Conservation (phyloP, 2,888 invertebrate genomes). For the Pyrochroa serraticornis region DNA sequence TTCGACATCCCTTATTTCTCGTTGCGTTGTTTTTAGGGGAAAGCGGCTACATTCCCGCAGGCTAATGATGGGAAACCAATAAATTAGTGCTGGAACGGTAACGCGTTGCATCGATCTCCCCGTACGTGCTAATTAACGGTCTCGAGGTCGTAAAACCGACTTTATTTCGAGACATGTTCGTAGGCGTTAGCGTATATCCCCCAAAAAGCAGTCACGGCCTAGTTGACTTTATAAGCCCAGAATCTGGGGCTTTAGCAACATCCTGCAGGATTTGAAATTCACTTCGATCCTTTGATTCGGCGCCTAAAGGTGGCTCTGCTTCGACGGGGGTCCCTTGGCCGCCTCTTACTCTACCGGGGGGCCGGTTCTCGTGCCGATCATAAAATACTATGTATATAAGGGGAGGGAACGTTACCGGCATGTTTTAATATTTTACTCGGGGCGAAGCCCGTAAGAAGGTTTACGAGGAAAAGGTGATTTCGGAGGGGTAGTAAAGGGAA, state of each 20-base stretch:
- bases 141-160: constrained; percentile 11
- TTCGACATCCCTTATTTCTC: too few species aligned
- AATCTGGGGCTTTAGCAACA: constrained; percentile 28
- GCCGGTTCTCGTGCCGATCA: constrained; percentile 3
- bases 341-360: constrained; percentile 5
- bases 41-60: too few species aligned
- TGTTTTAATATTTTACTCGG: constrained; percentile 26
- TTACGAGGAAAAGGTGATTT: constrained; percentile 26
- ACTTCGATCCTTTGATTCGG: constrained; percentile 32
- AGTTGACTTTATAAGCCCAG: constrained; percentile 26
- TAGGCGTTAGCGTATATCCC: not conserved
- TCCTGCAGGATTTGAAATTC: constrained; percentile 29
- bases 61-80: too few species aligned
- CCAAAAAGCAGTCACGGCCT: constrained; percentile 3
- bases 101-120: too few species aligned
- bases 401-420: constrained; percentile 4
- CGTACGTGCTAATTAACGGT: constrained; percentile 12
- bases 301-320: constrained; percentile 27
- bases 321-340: constrained; percentile 2
- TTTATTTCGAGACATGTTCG: not conserved
- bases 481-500: constrained; percentile 20
- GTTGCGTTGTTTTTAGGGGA: too few species aligned
- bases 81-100: too few species aligned
- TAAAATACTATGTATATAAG: constrained; percentile 11
- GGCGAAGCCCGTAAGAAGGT: constrained; percentile 20